A percentile compares a stretch with the other conserved stretches of the same genome.
phyloP scores from a whole-genome alignment of 2,113 vertebrate species.

The Sclerurus mexicanus region DNA sequence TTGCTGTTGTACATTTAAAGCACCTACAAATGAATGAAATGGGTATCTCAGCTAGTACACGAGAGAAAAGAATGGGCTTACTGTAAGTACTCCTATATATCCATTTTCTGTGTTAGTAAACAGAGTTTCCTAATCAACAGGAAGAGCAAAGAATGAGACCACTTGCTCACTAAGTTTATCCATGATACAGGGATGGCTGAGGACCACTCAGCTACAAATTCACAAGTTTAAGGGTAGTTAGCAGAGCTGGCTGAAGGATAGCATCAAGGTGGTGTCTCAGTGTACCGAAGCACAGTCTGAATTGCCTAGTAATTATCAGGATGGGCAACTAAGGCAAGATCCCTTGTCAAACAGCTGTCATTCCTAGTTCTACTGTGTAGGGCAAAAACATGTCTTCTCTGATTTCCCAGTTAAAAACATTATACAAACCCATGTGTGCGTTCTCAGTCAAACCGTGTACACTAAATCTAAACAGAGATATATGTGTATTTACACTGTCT shows the following conservation, averaged over 20 bases:
- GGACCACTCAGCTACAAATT: neutral
- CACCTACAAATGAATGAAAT: neutral
- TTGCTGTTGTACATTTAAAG: neutral
- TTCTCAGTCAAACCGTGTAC: neutral
- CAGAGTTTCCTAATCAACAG: neutral
- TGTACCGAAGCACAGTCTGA: neutral
- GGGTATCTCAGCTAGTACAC: neutral
- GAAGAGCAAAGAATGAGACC: neutral
- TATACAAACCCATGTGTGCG: neutral
- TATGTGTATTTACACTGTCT: neutral
- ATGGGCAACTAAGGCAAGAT: neutral
- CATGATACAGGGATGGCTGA: neutral
- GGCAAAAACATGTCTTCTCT: neutral
- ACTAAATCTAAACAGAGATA: neutral
- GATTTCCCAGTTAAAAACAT: neutral
- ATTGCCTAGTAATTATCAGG: neutral
- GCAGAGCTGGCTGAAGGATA: neutral
- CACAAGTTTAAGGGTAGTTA: neutral
- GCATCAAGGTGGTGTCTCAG: neutral
- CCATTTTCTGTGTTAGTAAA: neutral
- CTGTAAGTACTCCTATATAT: fast-evolving
- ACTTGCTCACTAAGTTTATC: neutral
- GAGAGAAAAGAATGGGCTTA: neutral
- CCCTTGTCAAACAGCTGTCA: neutral
- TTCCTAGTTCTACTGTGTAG: neutral